Percentiles rank a stretch among this genome's conserved stretches.
Conservation (phyloP, 2,113 vertebrate genomes). For the Onychostoma macrolepis region DNA sequence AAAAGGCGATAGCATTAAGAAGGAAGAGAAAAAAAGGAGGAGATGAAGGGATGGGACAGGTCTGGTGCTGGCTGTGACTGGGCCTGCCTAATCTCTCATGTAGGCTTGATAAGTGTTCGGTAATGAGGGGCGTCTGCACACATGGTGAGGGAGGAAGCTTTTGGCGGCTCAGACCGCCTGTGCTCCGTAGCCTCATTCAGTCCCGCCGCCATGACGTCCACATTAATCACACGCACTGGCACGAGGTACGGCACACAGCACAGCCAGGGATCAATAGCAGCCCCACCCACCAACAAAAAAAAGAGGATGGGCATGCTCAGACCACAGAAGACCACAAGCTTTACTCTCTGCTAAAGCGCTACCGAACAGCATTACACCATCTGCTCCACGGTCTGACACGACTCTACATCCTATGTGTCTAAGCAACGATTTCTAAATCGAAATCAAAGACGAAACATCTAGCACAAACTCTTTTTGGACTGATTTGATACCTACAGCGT, state of each 20-base stretch:
- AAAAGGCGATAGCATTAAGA: background rate
- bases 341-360: slow-evolving; percentile 30
- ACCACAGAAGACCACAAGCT: slow-evolving; percentile 37
- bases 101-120: slow-evolving; percentile 91
- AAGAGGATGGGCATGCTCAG: slow-evolving; percentile 37
- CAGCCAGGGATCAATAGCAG: slow-evolving; percentile 98
- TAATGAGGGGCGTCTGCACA: slow-evolving; percentile 79
- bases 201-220: slow-evolving; percentile 96
- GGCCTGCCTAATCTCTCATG: slow-evolving; percentile 90
- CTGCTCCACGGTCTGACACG: slow-evolving; percentile 49
- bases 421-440: background rate
- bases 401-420: background rate
- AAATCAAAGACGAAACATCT: background rate
- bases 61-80: slow-evolving; percentile 86
- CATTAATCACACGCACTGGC: slow-evolving; percentile 99
- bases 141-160: slow-evolving; percentile 84
- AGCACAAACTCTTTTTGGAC: background rate
- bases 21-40: background rate
- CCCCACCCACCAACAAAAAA: slow-evolving; percentile 60
- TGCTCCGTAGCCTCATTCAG: slow-evolving; percentile 96
- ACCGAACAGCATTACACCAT: slow-evolving; percentile 56
- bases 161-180: slow-evolving; percentile 85
- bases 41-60: slow-evolving; percentile 47
- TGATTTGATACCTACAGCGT: background rate
- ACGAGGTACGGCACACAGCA: slow-evolving; percentile 92